Conservation (phyloP, 2,113 vertebrate genomes). For the Oryzias curvinotus region DNA sequence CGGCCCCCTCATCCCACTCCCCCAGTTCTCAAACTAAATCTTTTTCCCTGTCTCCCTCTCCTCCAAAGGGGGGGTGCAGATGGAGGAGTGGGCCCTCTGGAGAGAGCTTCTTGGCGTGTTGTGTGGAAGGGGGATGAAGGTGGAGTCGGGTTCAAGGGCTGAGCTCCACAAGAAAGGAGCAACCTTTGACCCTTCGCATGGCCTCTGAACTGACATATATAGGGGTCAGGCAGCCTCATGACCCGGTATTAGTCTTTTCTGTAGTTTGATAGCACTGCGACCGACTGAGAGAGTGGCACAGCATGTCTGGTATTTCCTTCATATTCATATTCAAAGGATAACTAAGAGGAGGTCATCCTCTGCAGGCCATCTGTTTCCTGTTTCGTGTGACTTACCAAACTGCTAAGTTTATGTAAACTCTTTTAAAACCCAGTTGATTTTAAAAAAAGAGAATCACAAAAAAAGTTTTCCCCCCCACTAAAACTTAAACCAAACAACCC, state of each 20-base stretch:
- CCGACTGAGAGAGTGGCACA: conserved; percentile 18
- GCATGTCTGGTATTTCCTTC: conserved; percentile 1
- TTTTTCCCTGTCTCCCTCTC: conserved; percentile 24
- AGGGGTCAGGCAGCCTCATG: conserved; percentile 36
- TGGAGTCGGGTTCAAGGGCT: conserved; percentile 61
- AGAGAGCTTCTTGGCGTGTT: conserved; percentile 39
- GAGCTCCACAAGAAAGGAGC: conserved; percentile 41
- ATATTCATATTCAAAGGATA: too few species aligned
- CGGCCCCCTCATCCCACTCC: conserved; percentile 7
- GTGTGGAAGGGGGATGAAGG: conserved; percentile 50
- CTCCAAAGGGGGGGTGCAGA: background rate
- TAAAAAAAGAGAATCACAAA: too few species aligned
- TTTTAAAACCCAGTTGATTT: too few species aligned
- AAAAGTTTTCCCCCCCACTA: too few species aligned
- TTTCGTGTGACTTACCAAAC: too few species aligned
- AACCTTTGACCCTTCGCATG: conserved; percentile 40
- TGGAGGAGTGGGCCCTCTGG: conserved; percentile 20
- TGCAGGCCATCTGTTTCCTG: too few species aligned
- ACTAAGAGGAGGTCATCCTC: too few species aligned
- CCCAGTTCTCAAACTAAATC: conserved; percentile 40
- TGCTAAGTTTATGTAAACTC: too few species aligned
- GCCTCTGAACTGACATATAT: conserved; percentile 47
- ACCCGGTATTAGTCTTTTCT: conserved; percentile 35
- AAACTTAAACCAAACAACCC: too few species aligned
- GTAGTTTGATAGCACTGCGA: conserved; percentile 21